A percentile compares a stretch with the other conserved stretches of the same genome.
Evolutionary conservation across 2,888 invertebrate species (phyloP).

Genomic region (Pristionchus arcanus): DNA sequence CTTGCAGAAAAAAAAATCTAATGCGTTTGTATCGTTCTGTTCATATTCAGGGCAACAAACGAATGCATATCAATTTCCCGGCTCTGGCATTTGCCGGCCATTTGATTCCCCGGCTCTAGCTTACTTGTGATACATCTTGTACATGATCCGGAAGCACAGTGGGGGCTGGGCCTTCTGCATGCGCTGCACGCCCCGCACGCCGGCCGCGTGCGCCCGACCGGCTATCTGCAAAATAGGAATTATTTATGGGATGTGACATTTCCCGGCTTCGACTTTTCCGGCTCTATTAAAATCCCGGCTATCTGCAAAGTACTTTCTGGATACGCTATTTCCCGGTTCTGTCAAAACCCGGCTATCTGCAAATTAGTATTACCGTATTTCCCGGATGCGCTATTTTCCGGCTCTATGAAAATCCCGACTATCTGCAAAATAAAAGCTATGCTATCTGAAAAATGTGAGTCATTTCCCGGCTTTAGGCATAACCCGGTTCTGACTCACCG

Average conservation of each 20-base stretch:
- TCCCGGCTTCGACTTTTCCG: neutral
- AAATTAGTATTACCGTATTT: too few relatives aligned
- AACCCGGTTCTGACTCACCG: too few relatives aligned
- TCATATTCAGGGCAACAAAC: too few relatives aligned
- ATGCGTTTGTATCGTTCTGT: too few relatives aligned
- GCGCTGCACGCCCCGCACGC: conserved; percentile 64
- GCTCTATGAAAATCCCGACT: neutral
- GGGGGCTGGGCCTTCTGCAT: conserved; percentile 66
- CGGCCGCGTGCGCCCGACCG: conserved; percentile 68
- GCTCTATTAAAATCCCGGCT: neutral
- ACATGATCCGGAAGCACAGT: conserved; percentile 68
- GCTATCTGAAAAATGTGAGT: too few relatives aligned
- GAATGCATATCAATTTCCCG: too few relatives aligned
- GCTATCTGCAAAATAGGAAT: conserved; percentile 65
- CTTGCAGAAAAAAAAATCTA: too few relatives aligned
- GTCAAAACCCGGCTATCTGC: too few relatives aligned
- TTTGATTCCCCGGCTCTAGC: conserved; percentile 26
- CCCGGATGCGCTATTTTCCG: too few relatives aligned
- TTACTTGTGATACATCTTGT: conserved; percentile 70
- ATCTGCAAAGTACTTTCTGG: neutral
- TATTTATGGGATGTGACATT: neutral
- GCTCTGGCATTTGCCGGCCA: neutral
- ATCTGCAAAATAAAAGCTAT: neutral
- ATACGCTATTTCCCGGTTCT: neutral
- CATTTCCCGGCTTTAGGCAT: too few relatives aligned